phyloP scores from a whole-genome alignment of 2,113 vertebrate genomes.

The Rafetus swinhoei region DNA sequence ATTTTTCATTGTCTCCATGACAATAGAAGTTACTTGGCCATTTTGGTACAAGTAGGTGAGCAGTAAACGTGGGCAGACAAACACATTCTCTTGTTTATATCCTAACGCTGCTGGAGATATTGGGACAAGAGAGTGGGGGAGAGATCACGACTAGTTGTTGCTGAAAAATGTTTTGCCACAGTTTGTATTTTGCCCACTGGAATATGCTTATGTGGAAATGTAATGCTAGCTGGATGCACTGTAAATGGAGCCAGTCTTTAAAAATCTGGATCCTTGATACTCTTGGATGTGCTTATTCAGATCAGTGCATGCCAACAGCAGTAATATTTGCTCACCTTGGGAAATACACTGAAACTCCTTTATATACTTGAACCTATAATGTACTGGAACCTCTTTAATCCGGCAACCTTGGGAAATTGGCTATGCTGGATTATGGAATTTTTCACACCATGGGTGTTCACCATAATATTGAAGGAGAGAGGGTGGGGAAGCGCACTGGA shows the following conservation, averaged over 20 bases:
- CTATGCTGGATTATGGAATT: too few species aligned
- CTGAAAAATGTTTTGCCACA: not conserved
- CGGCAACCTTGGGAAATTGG: too few species aligned
- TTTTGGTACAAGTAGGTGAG: not conserved
- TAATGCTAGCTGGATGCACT: not conserved
- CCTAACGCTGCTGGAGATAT: not conserved
- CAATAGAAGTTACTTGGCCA: not conserved
- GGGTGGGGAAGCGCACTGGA: too few species aligned
- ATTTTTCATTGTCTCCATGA: not conserved
- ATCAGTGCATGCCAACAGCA: not conserved
- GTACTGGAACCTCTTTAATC: too few species aligned
- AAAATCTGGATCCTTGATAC: not conserved
- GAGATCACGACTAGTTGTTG: not conserved
- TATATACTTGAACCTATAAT: too few species aligned
- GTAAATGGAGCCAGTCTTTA: not conserved
- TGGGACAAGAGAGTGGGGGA: not conserved
- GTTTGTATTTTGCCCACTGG: not conserved
- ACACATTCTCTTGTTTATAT: not conserved
- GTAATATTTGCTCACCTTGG: not conserved
- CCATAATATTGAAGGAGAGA: too few species aligned
- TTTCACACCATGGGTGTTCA: too few species aligned
- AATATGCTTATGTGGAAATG: not conserved
- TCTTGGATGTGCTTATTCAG: conserved; percentile 2
- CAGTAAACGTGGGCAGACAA: not conserved
- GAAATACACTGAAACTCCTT: not conserved